Conservation (phyloP, 2,888 invertebrate genomes). For the Bembecia ichneumoniformis region DNA sequence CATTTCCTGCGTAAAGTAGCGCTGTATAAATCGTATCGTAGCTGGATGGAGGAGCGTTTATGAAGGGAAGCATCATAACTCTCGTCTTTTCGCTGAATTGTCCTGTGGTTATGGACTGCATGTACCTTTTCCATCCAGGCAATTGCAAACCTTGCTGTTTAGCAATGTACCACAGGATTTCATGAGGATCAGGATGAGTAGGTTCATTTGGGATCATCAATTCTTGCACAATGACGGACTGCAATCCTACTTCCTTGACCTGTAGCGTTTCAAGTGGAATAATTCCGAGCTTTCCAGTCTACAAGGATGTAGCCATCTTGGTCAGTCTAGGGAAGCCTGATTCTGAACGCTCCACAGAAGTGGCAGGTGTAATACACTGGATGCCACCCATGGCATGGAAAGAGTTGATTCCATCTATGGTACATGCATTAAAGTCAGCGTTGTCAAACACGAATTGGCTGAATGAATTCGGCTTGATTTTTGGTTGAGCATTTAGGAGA, state of each 20-base stretch:
- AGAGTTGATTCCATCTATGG: constrained; percentile 12
- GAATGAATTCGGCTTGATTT: constrained; percentile 7
- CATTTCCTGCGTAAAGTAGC: not conserved
- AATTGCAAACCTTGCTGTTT: not conserved
- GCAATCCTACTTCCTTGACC: not conserved
- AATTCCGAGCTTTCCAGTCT: not conserved
- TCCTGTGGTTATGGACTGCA: not conserved
- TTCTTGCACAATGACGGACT: not conserved
- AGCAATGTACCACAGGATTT: not conserved
- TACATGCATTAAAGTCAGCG: constrained; percentile 14
- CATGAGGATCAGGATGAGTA: not conserved
- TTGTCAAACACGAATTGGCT: constrained; percentile 14
- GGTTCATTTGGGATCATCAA: not conserved
- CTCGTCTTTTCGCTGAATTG: not conserved
- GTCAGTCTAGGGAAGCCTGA: not conserved
- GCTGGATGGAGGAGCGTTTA: not conserved
- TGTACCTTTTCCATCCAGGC: not conserved
- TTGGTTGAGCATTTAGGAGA: constrained; percentile 5
- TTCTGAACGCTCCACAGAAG: not conserved
- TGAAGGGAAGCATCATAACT: not conserved
- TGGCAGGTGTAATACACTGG: constrained; percentile 8
- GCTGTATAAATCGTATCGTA: not conserved
- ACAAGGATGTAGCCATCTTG: not conserved
- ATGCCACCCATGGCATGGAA: constrained; percentile 15
- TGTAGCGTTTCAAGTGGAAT: not conserved